These are phyloP conservation scores for Pholis gunnellus DNA, from an alignment of 2,113 vertebrate genomes.

Conservation along the genomic window DNA sequence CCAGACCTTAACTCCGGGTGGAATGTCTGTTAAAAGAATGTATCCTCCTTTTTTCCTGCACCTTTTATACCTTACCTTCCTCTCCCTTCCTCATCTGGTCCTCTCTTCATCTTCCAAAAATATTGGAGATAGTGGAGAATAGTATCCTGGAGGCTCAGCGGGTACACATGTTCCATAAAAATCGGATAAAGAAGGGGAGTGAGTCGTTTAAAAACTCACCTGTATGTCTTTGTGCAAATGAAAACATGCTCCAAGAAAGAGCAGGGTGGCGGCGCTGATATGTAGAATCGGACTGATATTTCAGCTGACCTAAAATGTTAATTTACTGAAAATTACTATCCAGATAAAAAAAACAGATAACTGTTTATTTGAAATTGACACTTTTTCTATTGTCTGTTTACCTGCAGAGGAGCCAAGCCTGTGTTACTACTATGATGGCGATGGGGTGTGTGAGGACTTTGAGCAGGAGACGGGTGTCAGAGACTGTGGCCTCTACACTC, in stretches of 20 bases:
- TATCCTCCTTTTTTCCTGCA: conserved; percentile 8
- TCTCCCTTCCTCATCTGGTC: conserved; percentile 26
- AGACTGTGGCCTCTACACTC: conserved; percentile 97
- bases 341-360: neutral
- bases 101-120: conserved; percentile 23
- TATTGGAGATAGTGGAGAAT: conserved; percentile 11
- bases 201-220: conserved; percentile 1
- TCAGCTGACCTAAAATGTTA: neutral
- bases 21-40: conserved; percentile 75
- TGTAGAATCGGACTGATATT: neutral
- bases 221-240: neutral
- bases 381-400: conserved; percentile 9
- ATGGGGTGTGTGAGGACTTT: conserved; percentile 97
- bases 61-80: conserved; percentile 4
- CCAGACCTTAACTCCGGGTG: conserved; percentile 68
- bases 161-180: conserved; percentile 2
- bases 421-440: conserved; percentile 97
- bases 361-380: neutral
- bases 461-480: conserved; percentile 94
- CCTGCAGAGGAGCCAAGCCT: conserved; percentile 93
- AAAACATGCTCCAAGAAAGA: neutral
- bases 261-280: too few species aligned
- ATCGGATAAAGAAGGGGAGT: neutral
- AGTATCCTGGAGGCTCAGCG: neutral
- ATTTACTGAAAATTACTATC: neutral